Evolutionary conservation across 2,797 vertebrate species (phyloP), one percentile per base, ranked within the genome.

Genomic region (Peromyscus attwateri): DNA sequence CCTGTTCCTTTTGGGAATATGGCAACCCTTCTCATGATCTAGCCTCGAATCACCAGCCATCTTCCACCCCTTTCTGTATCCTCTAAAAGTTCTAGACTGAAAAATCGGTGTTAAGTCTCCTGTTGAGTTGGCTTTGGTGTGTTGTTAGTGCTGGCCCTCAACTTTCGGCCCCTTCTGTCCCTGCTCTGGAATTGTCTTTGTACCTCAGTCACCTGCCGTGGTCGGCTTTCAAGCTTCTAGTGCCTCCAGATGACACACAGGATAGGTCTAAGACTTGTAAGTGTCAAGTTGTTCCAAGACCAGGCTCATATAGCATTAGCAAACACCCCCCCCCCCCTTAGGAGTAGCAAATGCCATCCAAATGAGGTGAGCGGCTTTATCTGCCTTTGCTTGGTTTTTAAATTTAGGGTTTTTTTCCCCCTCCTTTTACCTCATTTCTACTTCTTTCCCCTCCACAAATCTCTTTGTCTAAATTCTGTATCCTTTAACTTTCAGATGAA

Each of bases 401-500:
- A 25, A 57, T 87, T 87, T 49, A 23, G 37, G 17, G 1, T 34
- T 49, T 29, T 29, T 37, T 75, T 68, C 46, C 21, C 21, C 14
- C 81, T 84, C 87, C 27, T 57, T 77, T 81, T 52, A 90, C 19
- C 37, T 25, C 70, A 68, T 89, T 94, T 34, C 23, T 68, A n/a
- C 7, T 81, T 25, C 80, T 55, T 31, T 23, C 46, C n/a, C 57
- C 40, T 87, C 16, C 43, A 31, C 31, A 73, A 25, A 76, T 80
- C 46, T 76, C 94, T 84, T 66, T 81, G 90, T 92, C 40, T 68
- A 91, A 57, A 91, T 94, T 94, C 87, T 88, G 9, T 40, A 85
- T 82, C 13, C 70, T 84, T 89, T 88, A 89, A 43, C 73, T 96
- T 97, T 82, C 34, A 94, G 19, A 82, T 19, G 46, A 73, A 55